Percentiles rank a stretch among this genome's conserved stretches.
phyloP scores from a whole-genome alignment of 2,888 invertebrate species.

The Elmis aenea region DNA sequence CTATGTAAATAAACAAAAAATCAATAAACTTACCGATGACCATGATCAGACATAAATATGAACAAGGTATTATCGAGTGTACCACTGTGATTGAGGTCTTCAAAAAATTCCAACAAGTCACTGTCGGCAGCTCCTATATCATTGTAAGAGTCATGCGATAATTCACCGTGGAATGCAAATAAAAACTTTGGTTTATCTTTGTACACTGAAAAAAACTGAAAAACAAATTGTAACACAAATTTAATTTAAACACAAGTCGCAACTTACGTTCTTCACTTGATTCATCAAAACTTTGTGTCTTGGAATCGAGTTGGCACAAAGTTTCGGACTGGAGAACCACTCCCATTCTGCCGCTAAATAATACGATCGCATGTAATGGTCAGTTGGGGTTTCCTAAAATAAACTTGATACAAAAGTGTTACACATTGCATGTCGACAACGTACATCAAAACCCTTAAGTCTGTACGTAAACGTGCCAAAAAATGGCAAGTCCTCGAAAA shows the following conservation, averaged over 20 bases:
- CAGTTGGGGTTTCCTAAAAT: slow-evolving; percentile 69
- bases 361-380: slow-evolving; percentile 84
- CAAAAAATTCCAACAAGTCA: slow-evolving; percentile 64
- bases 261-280: slow-evolving; percentile 59
- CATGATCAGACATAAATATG: slow-evolving; percentile 91
- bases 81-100: slow-evolving; percentile 54
- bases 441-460: slow-evolving; percentile 73
- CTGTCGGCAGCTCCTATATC: slow-evolving; percentile 72
- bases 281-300: slow-evolving; percentile 65
- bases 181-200: slow-evolving; percentile 68
- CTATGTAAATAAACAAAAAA: too few species aligned
- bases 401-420: too few species aligned
- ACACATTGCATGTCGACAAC: too few species aligned
- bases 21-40: slow-evolving; percentile 80
- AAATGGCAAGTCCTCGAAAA: slow-evolving; percentile 79
- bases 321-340: slow-evolving; percentile 46
- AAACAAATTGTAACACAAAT: slow-evolving; percentile 9
- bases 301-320: slow-evolving; percentile 68
- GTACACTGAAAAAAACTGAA: slow-evolving; percentile 58
- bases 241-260: background rate
- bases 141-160: slow-evolving; percentile 84
- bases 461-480: slow-evolving; percentile 88
- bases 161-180: slow-evolving; percentile 84
- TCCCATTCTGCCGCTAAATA: slow-evolving; percentile 62
- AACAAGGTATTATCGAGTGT: slow-evolving; percentile 75